Base-by-base conservation (phyloP, 2,797 vertebrate species). In the Melanotaenia parkinsoni region DNA sequence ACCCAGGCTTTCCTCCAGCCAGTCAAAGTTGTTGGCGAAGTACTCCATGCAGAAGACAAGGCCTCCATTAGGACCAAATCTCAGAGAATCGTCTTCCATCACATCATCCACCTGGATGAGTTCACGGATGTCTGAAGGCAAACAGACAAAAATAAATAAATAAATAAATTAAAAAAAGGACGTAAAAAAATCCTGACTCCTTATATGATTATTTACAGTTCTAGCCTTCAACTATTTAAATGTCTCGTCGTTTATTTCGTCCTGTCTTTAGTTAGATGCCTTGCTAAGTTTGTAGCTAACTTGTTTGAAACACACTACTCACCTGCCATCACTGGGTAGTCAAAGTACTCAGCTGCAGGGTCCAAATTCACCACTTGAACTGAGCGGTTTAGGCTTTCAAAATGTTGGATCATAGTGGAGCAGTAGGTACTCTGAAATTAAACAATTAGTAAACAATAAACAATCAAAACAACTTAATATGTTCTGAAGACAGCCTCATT, bases 31-130 rank as follows among this genome's bases (percentile, higher is more conserved):
- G 82, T 95, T 98, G 58, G 96, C 95, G 1, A 99, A 97, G 84
- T 99, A 99, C 68, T 99, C 98, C 98, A 99, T 99, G 90, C 98
- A 99, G 82, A 98, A 99, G 18, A 99, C 96, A 72, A 99, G 81
- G 16, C 98, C 98, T 33, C 98, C 98, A 0, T 99, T 99, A 11
- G 98, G 98, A 2, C 98, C 98, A 0, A 99, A 99, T 67, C 94
- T 82, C 43, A 99, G 79, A 16, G 96, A 95, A 1, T 90, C 89
- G 0, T 99, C 98, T 77, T 99, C 97, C 98, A 99, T 99, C 35
- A 99, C 98, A 0, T 99, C 98, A 0, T 98, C 97, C 65, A 99
- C 97, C 81, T 97, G 95, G 8, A 99, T 99, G 57, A 99, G 91
- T 86, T 99, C 98, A 0, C 97, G 95, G 80, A 99, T 98, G 78